Base-by-base conservation (phyloP, 2,797 vertebrate species). In the Eulemur rubriventer region DNA sequence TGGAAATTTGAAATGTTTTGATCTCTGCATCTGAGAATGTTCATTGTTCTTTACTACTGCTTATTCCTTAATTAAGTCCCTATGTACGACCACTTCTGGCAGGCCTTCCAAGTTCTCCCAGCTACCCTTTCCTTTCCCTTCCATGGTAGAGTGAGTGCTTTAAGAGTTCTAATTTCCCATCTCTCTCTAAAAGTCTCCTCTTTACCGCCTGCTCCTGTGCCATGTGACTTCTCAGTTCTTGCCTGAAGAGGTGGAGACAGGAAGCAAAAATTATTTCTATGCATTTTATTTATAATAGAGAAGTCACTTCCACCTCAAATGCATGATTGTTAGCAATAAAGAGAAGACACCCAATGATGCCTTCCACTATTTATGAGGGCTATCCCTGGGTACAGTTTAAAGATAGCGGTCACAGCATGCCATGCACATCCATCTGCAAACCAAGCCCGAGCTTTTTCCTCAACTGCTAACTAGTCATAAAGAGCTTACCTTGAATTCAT, bases 21-120 rank as follows among this genome's bases (percentile, higher is more conserved):
- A 88, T 92, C 75, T 83, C 78, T 94, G 14, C 73, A 85, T 92
- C 52, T 79, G 89, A 95, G 91, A 85, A 85, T 70, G n/a, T 63
- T 94, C 38, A 38, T 35, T 88, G n/a, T 75, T 95, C n/a, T 92
- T 76, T 70, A 90, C 92, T 92, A 67, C 20, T 84, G 16, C 79
- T 61, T 91, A 86, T 96, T 83, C n/a, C 35, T 91, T 96, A 65
- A 92, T 83, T 63, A 81, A 94, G 11, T 72, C 26, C 33, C 50
- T 48, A 26, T 52, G 57, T 46, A 52, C 20, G 78, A 57, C 16
- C 35, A 67, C 43, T 95, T 85, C 48, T 79, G 82, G 30, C 8
- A 76, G 46, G 14, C 8, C 26, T 91, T 96, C 28, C 67, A 79
- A n/a, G 33, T 75, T 90, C n/a, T 76, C 50, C 33, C 38, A 65